Base-by-base conservation (phyloP, 2,113 vertebrate genomes). In the Tricholaema leucomelas region DNA sequence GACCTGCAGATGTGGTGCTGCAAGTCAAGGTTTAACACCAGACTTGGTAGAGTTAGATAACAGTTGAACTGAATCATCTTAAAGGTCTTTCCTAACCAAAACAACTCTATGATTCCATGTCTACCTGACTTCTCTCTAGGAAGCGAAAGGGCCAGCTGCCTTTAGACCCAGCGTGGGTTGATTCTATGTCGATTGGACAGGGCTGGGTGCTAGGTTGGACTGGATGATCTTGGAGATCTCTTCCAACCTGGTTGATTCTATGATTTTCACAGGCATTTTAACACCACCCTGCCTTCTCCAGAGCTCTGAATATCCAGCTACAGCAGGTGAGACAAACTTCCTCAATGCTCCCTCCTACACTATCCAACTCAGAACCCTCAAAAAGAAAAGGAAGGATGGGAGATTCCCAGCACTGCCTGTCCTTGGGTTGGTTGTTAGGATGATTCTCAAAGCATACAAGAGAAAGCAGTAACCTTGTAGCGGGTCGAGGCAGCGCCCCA, bases 381-480 rank as follows among this genome's bases (percentile, higher is more conserved):
- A 2, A 24, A 5, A 16, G 27, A 12, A 81, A 70, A 70, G 25
- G 46, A 89, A 30, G 27, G 17, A 71, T 5, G 20, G 0, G 0
- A 71, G 14, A 52, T 8, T 25, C n/a, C 54, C 81, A 28, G 20
- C 6, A 5, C 44, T 65, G 15, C 27, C n/a, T 44, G 5, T 56
- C n/a, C 40, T 59, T 58, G 6, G 10, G 12, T 28, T 21, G 52
- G 71, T 42, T 2, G 1, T 27, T 56, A 38, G 48, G 38, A 80
- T 24, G 21, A 84, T 38, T 10, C 24, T 54, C 2, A 1, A 25
- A 36, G 19, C 5, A 1, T 12, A 31, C 3, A 1, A 0, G 3
- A 63, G 11, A 83, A 60, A 63, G 28, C 15, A 7, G 17, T 8
- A 74, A 40, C 18, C 10, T 9, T 16, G 15, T 10, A 54, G n/a